Evolutionary conservation across 2,113 vertebrate genomes (phyloP).

Genomic region (Hymenochirus boettgeri): DNA sequence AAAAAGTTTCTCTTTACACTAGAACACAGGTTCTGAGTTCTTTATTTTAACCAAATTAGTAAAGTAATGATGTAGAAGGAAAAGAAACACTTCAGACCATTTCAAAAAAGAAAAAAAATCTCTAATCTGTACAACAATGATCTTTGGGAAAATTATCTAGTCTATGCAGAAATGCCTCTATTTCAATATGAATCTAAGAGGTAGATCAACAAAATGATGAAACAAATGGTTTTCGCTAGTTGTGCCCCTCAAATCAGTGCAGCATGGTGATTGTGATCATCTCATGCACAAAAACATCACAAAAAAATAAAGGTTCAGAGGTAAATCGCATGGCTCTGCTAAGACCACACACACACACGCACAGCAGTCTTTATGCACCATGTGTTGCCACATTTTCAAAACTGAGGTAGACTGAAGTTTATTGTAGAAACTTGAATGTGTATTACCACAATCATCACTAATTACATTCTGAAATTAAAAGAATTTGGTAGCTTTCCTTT

Average conservation of each 20-base stretch:
- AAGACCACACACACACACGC: conserved; percentile 67
- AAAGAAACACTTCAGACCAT: conserved; percentile 68
- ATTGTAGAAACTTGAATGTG: conserved; percentile 84
- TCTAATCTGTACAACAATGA: conserved; percentile 76
- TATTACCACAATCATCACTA: conserved; percentile 86
- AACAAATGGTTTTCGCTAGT: conserved; percentile 73
- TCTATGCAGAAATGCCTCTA: conserved; percentile 88
- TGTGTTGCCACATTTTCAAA: conserved; percentile 74
- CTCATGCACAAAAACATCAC: conserved; percentile 74
- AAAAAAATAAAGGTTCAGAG: conserved; percentile 66
- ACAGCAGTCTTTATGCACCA: conserved; percentile 72
- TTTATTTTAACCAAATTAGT: conserved; percentile 72
- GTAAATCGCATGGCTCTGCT: conserved; percentile 76
- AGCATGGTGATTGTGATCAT: conserved; percentile 68
- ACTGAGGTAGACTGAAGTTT: conserved; percentile 86
- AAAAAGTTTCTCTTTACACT: conserved; percentile 74
- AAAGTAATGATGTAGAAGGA: conserved; percentile 76
- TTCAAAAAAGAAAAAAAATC: conserved; percentile 71
- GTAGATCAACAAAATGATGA: conserved; percentile 88
- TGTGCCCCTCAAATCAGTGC: conserved; percentile 83
- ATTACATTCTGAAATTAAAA: conserved; percentile 77
- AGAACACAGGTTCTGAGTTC: conserved; percentile 70
- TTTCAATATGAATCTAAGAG: conserved; percentile 87
- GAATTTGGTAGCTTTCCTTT: conserved; percentile 63
- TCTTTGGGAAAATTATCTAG: conserved; percentile 71